phyloP scores from a whole-genome alignment of 2,888 invertebrate genomes.

The Acheta domesticus region DNA sequence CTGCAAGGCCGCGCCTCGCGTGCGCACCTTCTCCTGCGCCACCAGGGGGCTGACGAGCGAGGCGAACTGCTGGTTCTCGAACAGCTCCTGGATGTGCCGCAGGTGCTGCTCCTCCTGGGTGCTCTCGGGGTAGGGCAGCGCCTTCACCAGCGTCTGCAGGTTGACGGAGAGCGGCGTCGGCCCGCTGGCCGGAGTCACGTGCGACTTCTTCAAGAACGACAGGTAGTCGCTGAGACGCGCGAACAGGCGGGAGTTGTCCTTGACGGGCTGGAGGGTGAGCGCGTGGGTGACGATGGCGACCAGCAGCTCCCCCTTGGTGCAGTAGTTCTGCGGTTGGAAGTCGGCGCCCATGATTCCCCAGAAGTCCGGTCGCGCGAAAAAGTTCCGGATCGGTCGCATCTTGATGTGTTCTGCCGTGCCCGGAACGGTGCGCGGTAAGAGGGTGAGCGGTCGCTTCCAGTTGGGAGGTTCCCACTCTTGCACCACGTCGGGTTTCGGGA shows the following conservation, averaged over 20 bases:
- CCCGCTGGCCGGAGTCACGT: neutral
- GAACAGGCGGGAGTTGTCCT: neutral
- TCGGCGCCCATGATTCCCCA: neutral
- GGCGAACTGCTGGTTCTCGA: neutral
- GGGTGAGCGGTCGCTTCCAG: neutral
- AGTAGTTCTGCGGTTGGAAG: neutral
- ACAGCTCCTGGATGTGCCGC: neutral
- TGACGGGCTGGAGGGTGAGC: neutral
- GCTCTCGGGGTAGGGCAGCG: neutral
- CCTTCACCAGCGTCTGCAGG: neutral
- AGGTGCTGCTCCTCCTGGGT: neutral
- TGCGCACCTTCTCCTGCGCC: neutral
- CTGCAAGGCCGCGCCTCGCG: neutral
- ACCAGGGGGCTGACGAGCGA: neutral
- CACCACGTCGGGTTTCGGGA: neutral
- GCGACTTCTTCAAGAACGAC: neutral
- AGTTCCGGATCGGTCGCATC: neutral
- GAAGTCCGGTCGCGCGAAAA: neutral
- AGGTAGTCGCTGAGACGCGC: neutral
- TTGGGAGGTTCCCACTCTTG: neutral
- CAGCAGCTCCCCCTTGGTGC: neutral
- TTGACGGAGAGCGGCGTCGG: neutral
- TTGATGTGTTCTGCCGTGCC: neutral
- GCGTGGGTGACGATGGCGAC: neutral
- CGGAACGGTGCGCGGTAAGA: neutral